Base-by-base conservation (phyloP, 2,797 vertebrate species). In the Emydoidea blandingii region DNA sequence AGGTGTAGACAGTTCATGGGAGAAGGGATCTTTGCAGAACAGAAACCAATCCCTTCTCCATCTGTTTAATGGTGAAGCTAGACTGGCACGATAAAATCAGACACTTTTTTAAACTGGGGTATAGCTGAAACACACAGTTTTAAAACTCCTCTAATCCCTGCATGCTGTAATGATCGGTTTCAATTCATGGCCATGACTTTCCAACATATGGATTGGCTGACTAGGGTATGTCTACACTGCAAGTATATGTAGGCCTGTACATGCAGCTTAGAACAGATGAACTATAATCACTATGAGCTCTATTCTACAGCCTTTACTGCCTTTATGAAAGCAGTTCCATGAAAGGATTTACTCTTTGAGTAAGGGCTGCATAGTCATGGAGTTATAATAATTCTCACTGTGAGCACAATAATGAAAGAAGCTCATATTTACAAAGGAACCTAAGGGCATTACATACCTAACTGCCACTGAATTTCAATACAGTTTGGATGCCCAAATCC, bases 131-230 rank as follows among this genome's bases (percentile, higher is more conserved):
- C 16, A 65, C 47, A 78, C 68, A 53, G 23, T 83, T 92, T 88
- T 37, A 91, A 87, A 14, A 76, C 11, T 68, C 25, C 81, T 86
- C 78, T 83, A 54, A 72, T 92, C 86, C 79, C 27, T 80, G 47
- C 12, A 65, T 85, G 14, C 15, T 92, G 88, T 85, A 1, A 19
- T 79, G 47, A 16, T 47, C 74, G 7, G 31, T 79, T 91, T 87
- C 83, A 87, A 74, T 93, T 89, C 57, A 94, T 49, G 57, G 52
- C 21, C 80, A 49, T 15, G 3, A 82, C 56, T 92, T 92, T 92
- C 57, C 57, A 82, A 34, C 31, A 81, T 16, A 27, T 76, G 65
- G 50, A 89, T 89, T 94, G 89, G 47, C 25, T 74, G 2, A 1
- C 83, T 95, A 85, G 10, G 68, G 10, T 12, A 6, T 3, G 9